Percentiles rank a stretch among this genome's conserved stretches.
Evolutionary conservation across 2,797 vertebrate species (phyloP).

Genomic region (Melanotaenia maccullochi): DNA sequence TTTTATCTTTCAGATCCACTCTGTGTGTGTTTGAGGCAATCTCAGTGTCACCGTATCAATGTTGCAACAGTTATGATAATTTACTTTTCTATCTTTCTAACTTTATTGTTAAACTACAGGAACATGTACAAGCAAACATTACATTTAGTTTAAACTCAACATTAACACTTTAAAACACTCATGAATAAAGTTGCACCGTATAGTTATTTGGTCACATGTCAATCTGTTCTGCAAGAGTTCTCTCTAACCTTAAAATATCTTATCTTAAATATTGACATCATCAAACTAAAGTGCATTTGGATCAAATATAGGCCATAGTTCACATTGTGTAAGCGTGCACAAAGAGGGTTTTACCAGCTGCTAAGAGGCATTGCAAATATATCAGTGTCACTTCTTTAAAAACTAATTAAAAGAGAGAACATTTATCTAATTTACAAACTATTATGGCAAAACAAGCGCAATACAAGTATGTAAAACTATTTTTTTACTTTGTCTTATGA

Average conservation of each 20-base stretch:
- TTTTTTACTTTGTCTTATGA: too few relatives aligned
- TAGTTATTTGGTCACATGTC: not conserved
- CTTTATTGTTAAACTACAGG: not conserved
- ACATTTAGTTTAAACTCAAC: not conserved
- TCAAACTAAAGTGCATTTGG: conserved; percentile 35
- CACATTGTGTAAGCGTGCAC: conserved; percentile 8
- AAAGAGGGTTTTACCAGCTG: not conserved
- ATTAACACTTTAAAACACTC: not conserved
- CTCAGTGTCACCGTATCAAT: conserved; percentile 31
- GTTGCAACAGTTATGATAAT: conserved; percentile 43
- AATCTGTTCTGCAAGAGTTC: not conserved
- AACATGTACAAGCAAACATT: not conserved
- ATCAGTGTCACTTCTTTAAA: not conserved
- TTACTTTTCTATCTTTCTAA: conserved; percentile 43
- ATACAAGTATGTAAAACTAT: not conserved
- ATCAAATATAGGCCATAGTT: conserved; percentile 37
- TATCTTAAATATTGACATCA: conserved; percentile 45
- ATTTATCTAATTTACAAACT: not conserved
- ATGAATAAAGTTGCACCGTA: not conserved
- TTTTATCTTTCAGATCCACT: conserved; percentile 54
- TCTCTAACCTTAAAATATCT: conserved; percentile 9
- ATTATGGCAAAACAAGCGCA: not conserved
- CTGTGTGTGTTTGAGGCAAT: conserved; percentile 16
- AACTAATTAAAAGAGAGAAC: not conserved
- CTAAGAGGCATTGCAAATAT: not conserved